Conservation (phyloP, 1,140 invertebrate species). For the Zaprionus taronus region DNA sequence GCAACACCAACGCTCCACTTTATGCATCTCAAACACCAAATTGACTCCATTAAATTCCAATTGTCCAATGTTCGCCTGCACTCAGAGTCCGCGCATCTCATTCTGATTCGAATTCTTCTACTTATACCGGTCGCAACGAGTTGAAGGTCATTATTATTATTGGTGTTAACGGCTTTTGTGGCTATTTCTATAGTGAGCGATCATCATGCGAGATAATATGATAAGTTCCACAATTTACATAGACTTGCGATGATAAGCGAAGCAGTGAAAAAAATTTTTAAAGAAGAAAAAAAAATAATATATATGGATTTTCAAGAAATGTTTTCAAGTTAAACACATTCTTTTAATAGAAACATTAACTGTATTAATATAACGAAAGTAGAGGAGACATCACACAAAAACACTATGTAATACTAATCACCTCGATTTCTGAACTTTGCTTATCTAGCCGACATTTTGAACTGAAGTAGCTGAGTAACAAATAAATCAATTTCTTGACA, state of each 20-base stretch:
- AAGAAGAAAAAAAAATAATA: no score
- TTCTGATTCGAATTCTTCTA: slow-evolving; percentile 1
- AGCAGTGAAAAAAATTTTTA: no score
- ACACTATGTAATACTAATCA: no score
- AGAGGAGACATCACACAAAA: no score
- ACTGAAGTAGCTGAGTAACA: no score
- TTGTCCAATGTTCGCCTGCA: slow-evolving; percentile 59
- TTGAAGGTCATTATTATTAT: slow-evolving; percentile 4
- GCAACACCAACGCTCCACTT: slow-evolving; percentile 55
- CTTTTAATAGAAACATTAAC: no score
- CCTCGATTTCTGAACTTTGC: no score
- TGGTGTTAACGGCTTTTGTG: slow-evolving; percentile 2
- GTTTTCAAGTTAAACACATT: neutral
- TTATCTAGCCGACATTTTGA: no score
- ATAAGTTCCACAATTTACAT: slow-evolving; percentile 1
- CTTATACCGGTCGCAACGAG: neutral
- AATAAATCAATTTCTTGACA: no score
- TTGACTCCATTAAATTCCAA: slow-evolving; percentile 83
- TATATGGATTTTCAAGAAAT: neutral
- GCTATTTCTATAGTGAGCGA: neutral
- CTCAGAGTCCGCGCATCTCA: neutral
- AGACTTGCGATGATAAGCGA: neutral
- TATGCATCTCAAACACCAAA: slow-evolving; percentile 75
- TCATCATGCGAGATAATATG: neutral
- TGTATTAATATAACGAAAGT: no score